Conservation (phyloP, 2,797 vertebrate species). For the Hippocampus kuda region DNA sequence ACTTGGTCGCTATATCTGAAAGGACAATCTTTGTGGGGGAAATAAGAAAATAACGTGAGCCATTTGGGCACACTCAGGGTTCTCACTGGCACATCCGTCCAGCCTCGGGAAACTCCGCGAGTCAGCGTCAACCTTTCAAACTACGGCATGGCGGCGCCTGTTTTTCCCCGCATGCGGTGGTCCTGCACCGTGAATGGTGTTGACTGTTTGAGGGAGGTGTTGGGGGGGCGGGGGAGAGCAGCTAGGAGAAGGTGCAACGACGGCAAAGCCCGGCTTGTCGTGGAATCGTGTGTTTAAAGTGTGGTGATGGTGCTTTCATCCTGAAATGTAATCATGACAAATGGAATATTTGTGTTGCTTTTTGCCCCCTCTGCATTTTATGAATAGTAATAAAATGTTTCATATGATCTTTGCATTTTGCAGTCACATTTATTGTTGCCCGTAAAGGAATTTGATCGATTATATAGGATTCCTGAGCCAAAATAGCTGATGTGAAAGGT, state of each 20-base stretch:
- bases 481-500: not conserved
- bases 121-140: not conserved
- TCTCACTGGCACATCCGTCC: constrained; percentile 38
- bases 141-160: not conserved
- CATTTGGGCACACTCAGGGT: constrained; percentile 2
- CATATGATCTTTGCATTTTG: constrained; percentile 45
- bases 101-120: constrained; percentile 32
- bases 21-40: constrained; percentile 15
- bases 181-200: not conserved
- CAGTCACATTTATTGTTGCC: constrained; percentile 11
- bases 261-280: constrained; percentile 53
- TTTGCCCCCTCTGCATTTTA: constrained; percentile 55
- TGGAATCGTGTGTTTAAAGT: constrained; percentile 50
- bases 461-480: not conserved
- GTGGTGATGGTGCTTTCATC: constrained; percentile 72
- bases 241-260: constrained; percentile 72
- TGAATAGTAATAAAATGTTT: constrained; percentile 68
- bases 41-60: constrained; percentile 5
- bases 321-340: constrained; percentile 65
- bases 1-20: not conserved
- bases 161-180: too few relatives aligned
- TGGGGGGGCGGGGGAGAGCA: constrained; percentile 46
- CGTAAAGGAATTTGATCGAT: not conserved
- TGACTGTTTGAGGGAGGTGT: constrained; percentile 14
- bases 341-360: constrained; percentile 55